Conservation (phyloP, 2,113 vertebrate genomes). For the Phylloscopus whistleri region DNA sequence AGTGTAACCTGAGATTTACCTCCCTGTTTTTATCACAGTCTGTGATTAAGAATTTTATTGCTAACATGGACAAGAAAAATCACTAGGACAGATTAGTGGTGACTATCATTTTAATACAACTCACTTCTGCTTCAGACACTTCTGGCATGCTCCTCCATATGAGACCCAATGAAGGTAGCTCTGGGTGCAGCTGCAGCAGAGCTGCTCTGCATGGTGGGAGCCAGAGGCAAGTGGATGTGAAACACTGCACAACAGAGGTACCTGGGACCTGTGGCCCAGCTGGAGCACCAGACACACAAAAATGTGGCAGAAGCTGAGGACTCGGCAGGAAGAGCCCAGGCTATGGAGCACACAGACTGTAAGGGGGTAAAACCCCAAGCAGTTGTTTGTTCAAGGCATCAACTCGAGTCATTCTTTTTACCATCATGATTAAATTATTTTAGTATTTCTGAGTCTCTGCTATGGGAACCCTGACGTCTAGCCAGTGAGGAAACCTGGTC, state of each 20-base stretch:
- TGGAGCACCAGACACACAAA: background rate
- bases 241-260: background rate
- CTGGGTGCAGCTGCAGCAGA: background rate
- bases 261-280: background rate
- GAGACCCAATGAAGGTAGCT: background rate
- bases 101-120: background rate
- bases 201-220: too few relatives aligned
- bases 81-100: background rate
- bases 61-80: background rate
- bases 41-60: background rate
- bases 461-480: background rate
- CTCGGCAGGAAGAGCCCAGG: background rate
- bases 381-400: background rate
- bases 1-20: background rate
- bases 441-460: too few relatives aligned
- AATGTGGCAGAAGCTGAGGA: background rate
- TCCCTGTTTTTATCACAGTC: background rate
- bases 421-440: background rate
- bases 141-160: background rate
- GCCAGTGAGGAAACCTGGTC: background rate
- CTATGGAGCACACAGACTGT: background rate
- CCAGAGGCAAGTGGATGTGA: background rate
- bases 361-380: background rate
- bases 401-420: rapidly evolving
- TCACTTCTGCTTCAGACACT: background rate